A percentile compares a stretch with the other conserved stretches of the same genome.
Evolutionary conservation across 1,140 invertebrate species (phyloP).

Genomic region (Drosophila punjabiensis): DNA sequence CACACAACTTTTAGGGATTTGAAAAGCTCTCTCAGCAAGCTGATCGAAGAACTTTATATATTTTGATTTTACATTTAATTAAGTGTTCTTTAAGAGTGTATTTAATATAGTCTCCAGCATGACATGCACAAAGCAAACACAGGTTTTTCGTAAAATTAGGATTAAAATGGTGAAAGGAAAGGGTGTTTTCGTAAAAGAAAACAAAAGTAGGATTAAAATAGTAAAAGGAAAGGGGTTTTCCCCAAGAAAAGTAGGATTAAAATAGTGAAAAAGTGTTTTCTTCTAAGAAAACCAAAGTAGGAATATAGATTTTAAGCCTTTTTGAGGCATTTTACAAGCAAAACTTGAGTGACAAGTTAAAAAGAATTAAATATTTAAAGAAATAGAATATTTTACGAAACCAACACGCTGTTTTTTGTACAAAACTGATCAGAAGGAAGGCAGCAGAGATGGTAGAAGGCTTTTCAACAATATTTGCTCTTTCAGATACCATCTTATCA

Average conservation of each 20-base stretch:
- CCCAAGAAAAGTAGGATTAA: not conserved
- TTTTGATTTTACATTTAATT: slow-evolving; percentile 63
- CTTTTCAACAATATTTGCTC: slow-evolving; percentile 70
- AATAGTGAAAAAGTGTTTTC: too few relatives aligned
- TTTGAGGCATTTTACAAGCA: not conserved
- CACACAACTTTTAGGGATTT: slow-evolving; percentile 85
- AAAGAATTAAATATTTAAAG: not conserved
- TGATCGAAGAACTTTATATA: slow-evolving; percentile 89
- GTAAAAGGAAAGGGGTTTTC: too few relatives aligned
- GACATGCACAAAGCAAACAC: slow-evolving; percentile 11
- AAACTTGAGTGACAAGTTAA: not conserved
- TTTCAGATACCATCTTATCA: slow-evolving; percentile 85
- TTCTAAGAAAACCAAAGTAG: not conserved
- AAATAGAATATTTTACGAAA: not conserved
- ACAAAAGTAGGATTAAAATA: not conserved
- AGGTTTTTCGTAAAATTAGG: too few relatives aligned
- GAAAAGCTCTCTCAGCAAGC: slow-evolving; percentile 87
- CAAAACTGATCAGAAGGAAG: slow-evolving; percentile 84
- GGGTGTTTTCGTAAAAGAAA: not conserved
- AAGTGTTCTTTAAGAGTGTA: not conserved
- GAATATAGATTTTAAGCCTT: not conserved
- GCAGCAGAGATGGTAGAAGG: slow-evolving; percentile 84
- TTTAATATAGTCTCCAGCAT: not conserved
- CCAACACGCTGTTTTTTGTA: slow-evolving; percentile 6
- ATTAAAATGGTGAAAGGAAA: too few relatives aligned